phyloP scores from a whole-genome alignment of 2,113 vertebrate genomes.

The Gallinago media region DNA sequence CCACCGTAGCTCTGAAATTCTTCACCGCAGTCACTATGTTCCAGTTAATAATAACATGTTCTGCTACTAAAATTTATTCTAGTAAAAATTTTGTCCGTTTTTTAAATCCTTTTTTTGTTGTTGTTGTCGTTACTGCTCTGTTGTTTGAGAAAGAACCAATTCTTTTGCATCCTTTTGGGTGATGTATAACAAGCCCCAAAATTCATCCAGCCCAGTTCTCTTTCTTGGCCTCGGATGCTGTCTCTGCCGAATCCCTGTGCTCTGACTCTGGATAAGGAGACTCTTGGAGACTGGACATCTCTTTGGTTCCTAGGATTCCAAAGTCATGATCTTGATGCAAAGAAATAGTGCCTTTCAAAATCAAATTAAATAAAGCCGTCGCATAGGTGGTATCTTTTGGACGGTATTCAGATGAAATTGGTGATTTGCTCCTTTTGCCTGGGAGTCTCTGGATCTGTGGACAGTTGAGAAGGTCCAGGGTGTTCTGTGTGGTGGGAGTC shows the following conservation, averaged over 20 bases:
- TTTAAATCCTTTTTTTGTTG: not conserved
- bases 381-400: not conserved
- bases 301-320: not conserved
- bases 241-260: not conserved
- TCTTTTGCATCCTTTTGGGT: not conserved
- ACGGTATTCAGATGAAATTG: not conserved
- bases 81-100: rapidly evolving
- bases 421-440: not conserved
- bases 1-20: not conserved
- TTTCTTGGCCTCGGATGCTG: not conserved
- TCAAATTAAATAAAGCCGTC: not conserved
- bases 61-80: not conserved
- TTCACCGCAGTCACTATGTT: not conserved
- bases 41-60: not conserved
- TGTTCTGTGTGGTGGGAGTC: too few relatives aligned
- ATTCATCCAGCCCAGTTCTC: not conserved
- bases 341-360: not conserved
- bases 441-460: not conserved
- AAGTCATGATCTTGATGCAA: not conserved
- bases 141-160: not conserved
- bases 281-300: not conserved
- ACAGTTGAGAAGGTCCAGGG: not conserved
- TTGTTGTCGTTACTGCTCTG: not conserved
- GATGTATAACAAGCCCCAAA: rapidly evolving
- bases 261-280: not conserved